Percentiles rank a stretch among this genome's conserved stretches.
These are phyloP conservation scores for Pardosa pseudoannulata DNA, from an alignment of 2,888 invertebrate species.

Conservation along the genomic window DNA sequence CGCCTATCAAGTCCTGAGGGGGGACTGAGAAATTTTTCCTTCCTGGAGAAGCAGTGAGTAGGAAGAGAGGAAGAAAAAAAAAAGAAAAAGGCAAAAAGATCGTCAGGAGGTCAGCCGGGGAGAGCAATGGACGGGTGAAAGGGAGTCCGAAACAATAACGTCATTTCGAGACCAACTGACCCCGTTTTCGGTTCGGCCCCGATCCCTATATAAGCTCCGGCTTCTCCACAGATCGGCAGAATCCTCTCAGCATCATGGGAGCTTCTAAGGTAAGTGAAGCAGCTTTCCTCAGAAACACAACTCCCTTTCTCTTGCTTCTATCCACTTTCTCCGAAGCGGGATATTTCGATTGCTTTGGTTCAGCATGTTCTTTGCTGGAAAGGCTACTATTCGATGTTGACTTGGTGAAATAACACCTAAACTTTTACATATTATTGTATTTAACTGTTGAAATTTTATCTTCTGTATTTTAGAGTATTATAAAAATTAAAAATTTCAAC, in stretches of 20 bases:
- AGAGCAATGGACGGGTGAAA: conserved; percentile 41
- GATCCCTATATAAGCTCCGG: conserved; percentile 40
- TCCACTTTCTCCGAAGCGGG: background rate
- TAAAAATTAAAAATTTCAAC: no score
- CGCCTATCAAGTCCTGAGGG: background rate
- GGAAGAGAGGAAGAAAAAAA: background rate
- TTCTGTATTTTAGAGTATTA: no score
- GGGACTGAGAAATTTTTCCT: background rate
- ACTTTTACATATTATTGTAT: no score
- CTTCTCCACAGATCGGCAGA: background rate
- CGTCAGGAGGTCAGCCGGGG: conserved; percentile 4
- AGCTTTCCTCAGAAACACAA: background rate
- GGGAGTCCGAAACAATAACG: conserved; percentile 17
- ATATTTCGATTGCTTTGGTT: no score
- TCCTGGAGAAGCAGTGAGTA: background rate
- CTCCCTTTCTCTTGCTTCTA: background rate
- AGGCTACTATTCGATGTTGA: no score
- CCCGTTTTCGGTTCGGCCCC: conserved; percentile 15
- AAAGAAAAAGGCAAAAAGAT: background rate
- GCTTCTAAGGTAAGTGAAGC: conserved; percentile 52
- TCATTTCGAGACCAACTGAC: conserved; percentile 48
- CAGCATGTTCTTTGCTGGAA: no score
- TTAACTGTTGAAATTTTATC: no score
- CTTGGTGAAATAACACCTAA: no score
- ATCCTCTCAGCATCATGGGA: conserved; percentile 55